These are phyloP conservation scores for Chirona hameri DNA, from an alignment of 2,888 invertebrate genomes.

Conservation along the genomic window DNA sequence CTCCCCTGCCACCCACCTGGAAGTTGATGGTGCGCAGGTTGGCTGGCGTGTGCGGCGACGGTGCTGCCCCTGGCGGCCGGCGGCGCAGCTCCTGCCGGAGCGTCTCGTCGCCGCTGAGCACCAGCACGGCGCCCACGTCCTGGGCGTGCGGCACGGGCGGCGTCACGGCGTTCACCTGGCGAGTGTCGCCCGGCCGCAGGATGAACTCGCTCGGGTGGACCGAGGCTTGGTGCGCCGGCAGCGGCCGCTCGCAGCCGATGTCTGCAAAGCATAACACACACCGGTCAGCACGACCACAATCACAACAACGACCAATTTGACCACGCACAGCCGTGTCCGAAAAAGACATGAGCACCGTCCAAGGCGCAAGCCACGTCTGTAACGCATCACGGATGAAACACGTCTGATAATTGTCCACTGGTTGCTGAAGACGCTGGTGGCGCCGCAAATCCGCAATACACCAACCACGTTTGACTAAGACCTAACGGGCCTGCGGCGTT, in stretches of 20 bases:
- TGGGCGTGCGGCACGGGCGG: not conserved
- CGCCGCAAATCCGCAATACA: no score
- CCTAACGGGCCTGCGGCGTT: no score
- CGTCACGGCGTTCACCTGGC: not conserved
- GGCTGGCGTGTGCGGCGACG: not conserved
- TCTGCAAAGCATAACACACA: no score
- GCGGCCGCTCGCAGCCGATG: not conserved
- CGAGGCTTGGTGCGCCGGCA: constrained; percentile 4
- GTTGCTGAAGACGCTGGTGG: no score
- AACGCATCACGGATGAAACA: no score
- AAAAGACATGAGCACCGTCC: no score
- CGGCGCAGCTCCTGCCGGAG: constrained; percentile 8
- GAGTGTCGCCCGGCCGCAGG: not conserved
- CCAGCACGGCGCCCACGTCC: constrained; percentile 13
- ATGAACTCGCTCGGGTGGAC: constrained; percentile 22
- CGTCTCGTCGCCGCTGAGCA: constrained; percentile 23
- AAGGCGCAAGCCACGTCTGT: no score
- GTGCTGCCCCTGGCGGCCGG: not conserved
- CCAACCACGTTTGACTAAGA: no score
- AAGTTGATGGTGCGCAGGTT: not conserved
- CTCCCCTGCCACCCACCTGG: not conserved
- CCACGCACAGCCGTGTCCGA: no score
- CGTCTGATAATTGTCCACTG: no score
- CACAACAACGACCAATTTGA: no score
- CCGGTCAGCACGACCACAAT: no score